Percentiles rank a stretch among this genome's conserved stretches.
Evolutionary conservation across 2,888 invertebrate genomes (phyloP).

Genomic region (Eumerus sabulonum): DNA sequence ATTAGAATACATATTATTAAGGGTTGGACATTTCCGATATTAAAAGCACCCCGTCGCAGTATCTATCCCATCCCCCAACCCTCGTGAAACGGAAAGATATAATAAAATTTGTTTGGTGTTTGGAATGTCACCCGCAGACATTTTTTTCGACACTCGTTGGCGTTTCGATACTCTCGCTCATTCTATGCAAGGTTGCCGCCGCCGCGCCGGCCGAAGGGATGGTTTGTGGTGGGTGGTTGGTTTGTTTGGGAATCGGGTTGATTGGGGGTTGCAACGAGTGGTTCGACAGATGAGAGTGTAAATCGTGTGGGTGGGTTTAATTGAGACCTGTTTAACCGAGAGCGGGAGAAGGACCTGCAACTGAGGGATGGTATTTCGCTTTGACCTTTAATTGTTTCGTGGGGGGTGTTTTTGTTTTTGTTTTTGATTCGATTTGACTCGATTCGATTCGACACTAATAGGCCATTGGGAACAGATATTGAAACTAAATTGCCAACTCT

Average conservation of each 20-base stretch:
- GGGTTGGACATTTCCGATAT: constrained; percentile 48
- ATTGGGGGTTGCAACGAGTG: constrained; percentile 51
- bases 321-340: constrained; percentile 44
- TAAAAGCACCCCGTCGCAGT: constrained; percentile 43
- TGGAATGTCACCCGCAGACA: constrained; percentile 79
- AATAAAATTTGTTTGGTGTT: constrained; percentile 78
- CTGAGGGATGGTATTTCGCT: constrained; percentile 28
- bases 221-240: constrained; percentile 53
- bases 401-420: neutral
- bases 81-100: constrained; percentile 69
- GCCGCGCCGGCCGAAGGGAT: constrained; percentile 41
- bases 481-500: constrained; percentile 61
- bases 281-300: constrained; percentile 14
- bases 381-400: constrained; percentile 62
- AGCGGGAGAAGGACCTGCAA: constrained; percentile 1
- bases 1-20: constrained; percentile 62
- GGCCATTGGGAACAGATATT: constrained; percentile 67
- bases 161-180: constrained; percentile 54
- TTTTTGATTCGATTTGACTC: constrained; percentile 22
- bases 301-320: constrained; percentile 26
- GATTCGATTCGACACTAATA: constrained; percentile 55
- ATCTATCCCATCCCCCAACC: constrained; percentile 5
- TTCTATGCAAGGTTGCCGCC: constrained; percentile 23
- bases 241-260: constrained; percentile 46
- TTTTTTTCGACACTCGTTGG: constrained; percentile 71